phyloP scores from a whole-genome alignment of 2,113 vertebrate species.

The Thunnus maccoyii region DNA sequence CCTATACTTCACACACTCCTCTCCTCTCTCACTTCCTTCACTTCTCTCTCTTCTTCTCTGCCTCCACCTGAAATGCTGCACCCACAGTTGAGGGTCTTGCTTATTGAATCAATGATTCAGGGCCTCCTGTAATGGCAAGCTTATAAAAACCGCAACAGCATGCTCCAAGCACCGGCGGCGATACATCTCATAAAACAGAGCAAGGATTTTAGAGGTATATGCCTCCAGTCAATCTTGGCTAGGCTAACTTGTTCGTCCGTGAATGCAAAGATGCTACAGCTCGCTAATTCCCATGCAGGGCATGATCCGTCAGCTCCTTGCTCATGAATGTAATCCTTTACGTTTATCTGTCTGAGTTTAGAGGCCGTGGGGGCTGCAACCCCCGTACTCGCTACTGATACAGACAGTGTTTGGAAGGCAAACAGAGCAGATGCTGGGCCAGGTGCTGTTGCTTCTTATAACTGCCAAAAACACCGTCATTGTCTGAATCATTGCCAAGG shows the following conservation, averaged over 20 bases:
- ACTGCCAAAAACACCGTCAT: conserved; percentile 49
- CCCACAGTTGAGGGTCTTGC: conserved; percentile 11
- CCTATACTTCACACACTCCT: background rate
- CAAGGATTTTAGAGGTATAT: conserved; percentile 49
- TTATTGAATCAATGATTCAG: conserved; percentile 55
- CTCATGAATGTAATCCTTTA: conserved; percentile 58
- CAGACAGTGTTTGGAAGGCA: conserved; percentile 23
- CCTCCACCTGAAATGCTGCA: conserved; percentile 18
- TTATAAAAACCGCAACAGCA: conserved; percentile 44
- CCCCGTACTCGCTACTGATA: conserved; percentile 19
- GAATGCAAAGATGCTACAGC: conserved; percentile 39
- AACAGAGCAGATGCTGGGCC: conserved; percentile 64
- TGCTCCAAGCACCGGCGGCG: background rate
- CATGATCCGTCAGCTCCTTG: conserved; percentile 7
- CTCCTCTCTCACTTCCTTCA: conserved; percentile 3
- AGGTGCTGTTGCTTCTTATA: conserved; percentile 53
- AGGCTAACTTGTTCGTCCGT: background rate
- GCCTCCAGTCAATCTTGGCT: conserved; percentile 46
- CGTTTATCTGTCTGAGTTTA: conserved; percentile 57
- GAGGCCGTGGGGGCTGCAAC: conserved; percentile 16
- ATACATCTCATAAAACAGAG: conserved; percentile 63
- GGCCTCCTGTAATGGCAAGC: conserved; percentile 36
- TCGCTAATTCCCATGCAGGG: conserved; percentile 44
- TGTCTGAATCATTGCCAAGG: conserved; percentile 45
- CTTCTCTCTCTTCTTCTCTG: conserved; percentile 17